These are phyloP conservation scores for Drosophila tropicalis DNA, from an alignment of 1,140 invertebrate species.

Conservation along the genomic window DNA sequence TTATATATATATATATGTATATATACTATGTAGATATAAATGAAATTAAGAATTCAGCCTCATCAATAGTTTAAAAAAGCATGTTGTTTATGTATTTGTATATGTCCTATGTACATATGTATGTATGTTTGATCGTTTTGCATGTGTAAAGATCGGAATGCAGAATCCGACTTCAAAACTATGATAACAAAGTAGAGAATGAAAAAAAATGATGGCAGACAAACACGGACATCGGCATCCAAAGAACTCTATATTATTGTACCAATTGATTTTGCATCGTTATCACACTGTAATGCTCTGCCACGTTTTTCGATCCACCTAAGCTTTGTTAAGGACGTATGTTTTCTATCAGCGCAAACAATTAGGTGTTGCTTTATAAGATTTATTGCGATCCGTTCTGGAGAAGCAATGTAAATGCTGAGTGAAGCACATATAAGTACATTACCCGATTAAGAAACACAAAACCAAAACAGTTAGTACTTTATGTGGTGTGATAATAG, in stretches of 20 bases:
- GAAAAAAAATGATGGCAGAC: background rate
- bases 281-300: background rate
- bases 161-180: background rate
- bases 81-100: conserved; percentile 15
- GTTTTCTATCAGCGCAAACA: no score
- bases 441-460: no score
- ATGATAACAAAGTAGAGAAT: background rate
- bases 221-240: background rate
- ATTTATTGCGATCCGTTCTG: no score
- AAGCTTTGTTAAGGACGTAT: no score
- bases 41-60: conserved; percentile 43
- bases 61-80: conserved; percentile 35
- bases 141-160: conserved; percentile 7
- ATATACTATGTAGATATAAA: conserved; percentile 26
- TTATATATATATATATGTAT: conserved; percentile 5
- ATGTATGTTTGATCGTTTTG: conserved; percentile 16
- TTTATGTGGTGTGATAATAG: background rate
- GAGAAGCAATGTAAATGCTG: no score
- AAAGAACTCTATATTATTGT: background rate
- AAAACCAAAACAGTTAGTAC: background rate
- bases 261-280: background rate
- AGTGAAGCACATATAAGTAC: no score
- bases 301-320: no score
- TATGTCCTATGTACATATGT: conserved; percentile 18
- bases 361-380: no score